Base-by-base conservation (phyloP, 2,888 invertebrate species). In the Pinctada fucata region DNA sequence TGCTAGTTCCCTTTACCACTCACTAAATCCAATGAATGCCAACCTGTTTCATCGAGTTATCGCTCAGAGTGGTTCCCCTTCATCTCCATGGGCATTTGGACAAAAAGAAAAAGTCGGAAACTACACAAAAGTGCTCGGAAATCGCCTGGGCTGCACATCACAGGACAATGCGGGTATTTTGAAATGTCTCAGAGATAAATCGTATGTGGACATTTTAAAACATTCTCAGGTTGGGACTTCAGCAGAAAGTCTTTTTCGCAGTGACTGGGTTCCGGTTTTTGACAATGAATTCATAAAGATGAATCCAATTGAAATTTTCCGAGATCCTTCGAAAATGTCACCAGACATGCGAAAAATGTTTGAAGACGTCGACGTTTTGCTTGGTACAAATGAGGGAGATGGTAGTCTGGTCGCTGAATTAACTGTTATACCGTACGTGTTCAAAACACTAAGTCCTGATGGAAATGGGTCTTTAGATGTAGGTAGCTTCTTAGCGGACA, bases 281-380 rank as follows among this genome's bases (percentile, higher is more conserved):
- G 98, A 98, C 91, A 97, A 97, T 5, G 95, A 97, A 49, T 97
- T 98, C 93, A 94, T 98, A 82, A 96, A 96, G 88, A 97, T 97
- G 91, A 84, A 87, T 64, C 91, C 93, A 8, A 72, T 72, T 47
- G 78, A 79, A 6, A n/a, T 79, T n/a, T 83, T 84, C 65, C 50
- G 10, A 31, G 67, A 65, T 13, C 67, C 67, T 0, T 16, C 13
- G 49, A 65, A 8, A 13, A 77, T 80, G 31, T 48, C 45, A 5
- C 4, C 67, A 51, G 16, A 69, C n/a, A 74, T 67, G 45, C 73
- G 77, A 51, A 76, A 73, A 68, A 48, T 78, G 3, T 82, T 83
- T 64, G 69, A 76, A 8, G 72, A 82, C 5, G 74, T 85, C 5
- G 87, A 87, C 75, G 78, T 81, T 31, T 72, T 86, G 70, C 72